phyloP scores from a whole-genome alignment of 1,140 invertebrate genomes.

The Micrasema minimum region DNA sequence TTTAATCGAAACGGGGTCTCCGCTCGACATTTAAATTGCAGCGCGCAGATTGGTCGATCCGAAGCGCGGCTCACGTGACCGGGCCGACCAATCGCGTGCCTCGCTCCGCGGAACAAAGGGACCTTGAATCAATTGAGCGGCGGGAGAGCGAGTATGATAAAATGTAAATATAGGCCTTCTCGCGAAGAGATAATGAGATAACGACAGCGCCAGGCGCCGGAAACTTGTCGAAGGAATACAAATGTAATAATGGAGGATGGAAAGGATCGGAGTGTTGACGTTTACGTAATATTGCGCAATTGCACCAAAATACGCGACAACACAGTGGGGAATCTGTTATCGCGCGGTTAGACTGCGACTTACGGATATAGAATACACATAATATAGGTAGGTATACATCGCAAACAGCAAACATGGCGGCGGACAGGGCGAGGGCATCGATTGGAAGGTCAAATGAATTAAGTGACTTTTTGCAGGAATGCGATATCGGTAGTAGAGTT shows the following conservation, averaged over 20 bases:
- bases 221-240: background rate
- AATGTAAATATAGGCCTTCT: too few relatives aligned
- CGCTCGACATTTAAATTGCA: slow-evolving; percentile 10
- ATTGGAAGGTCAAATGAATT: slow-evolving; percentile 22
- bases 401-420: slow-evolving; percentile 38
- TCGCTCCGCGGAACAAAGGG: slow-evolving; percentile 31
- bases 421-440: slow-evolving; percentile 37
- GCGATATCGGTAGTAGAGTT: background rate
- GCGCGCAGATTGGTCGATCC: background rate
- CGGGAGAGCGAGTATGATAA: background rate
- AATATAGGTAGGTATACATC: background rate
- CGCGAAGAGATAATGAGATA: too few relatives aligned
- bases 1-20: slow-evolving; percentile 8
- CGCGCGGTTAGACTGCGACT: background rate
- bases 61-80: slow-evolving; percentile 29
- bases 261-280: background rate
- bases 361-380: background rate
- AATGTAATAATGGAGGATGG: background rate
- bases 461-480: background rate
- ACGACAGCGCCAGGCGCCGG: too few relatives aligned
- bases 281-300: slow-evolving; percentile 10
- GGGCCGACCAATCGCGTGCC: slow-evolving; percentile 33
- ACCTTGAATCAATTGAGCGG: slow-evolving; percentile 58
- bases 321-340: slow-evolving; percentile 6
- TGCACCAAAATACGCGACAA: background rate